Percentiles rank a stretch among this genome's conserved stretches.
These are phyloP conservation scores for Spea hammondii DNA, from an alignment of 2,797 vertebrate genomes.

Conservation along the genomic window DNA sequence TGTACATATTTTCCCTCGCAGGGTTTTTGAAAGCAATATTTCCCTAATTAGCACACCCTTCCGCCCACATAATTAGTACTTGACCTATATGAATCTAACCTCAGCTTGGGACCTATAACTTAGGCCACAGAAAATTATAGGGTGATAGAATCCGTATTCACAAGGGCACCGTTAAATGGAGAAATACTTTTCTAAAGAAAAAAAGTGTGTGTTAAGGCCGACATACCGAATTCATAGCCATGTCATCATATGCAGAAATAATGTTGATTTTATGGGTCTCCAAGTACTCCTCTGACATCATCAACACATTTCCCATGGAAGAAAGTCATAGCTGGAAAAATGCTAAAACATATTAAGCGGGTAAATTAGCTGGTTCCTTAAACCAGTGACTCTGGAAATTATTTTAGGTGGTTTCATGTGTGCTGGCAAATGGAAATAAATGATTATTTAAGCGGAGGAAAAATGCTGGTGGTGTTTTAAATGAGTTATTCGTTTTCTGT, in stretches of 20 bases:
- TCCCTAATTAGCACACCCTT: slow-evolving; percentile 47
- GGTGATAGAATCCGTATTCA: slow-evolving; percentile 37
- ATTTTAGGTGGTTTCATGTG: slow-evolving; percentile 16
- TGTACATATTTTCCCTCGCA: slow-evolving; percentile 20
- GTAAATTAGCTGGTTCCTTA: slow-evolving; percentile 26
- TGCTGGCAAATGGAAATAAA: slow-evolving; percentile 26
- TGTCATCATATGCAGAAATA: slow-evolving; percentile 48
- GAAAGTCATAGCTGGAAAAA: slow-evolving; percentile 41
- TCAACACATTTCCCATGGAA: slow-evolving; percentile 43
- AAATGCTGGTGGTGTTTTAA: slow-evolving; percentile 21
- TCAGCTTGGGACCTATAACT: slow-evolving; percentile 36
- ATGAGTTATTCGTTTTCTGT: neutral
- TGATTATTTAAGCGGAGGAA: neutral
- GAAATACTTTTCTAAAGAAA: slow-evolving; percentile 32
- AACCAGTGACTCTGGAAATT: slow-evolving; percentile 40
- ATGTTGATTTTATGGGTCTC: slow-evolving; percentile 34
- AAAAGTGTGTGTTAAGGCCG: slow-evolving; percentile 30
- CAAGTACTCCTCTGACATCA: slow-evolving; percentile 43
- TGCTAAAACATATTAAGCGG: slow-evolving; percentile 43
- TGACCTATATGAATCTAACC: slow-evolving; percentile 41
- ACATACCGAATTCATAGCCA: slow-evolving; percentile 33
- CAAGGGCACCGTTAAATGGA: slow-evolving; percentile 34
- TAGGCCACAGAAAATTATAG: slow-evolving; percentile 47
- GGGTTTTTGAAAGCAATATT: slow-evolving; percentile 39
- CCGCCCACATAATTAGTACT: slow-evolving; percentile 45